A percentile compares a stretch with the other conserved stretches of the same genome.
phyloP scores from a whole-genome alignment of 2,113 vertebrate genomes.

The Cavia aperea region DNA sequence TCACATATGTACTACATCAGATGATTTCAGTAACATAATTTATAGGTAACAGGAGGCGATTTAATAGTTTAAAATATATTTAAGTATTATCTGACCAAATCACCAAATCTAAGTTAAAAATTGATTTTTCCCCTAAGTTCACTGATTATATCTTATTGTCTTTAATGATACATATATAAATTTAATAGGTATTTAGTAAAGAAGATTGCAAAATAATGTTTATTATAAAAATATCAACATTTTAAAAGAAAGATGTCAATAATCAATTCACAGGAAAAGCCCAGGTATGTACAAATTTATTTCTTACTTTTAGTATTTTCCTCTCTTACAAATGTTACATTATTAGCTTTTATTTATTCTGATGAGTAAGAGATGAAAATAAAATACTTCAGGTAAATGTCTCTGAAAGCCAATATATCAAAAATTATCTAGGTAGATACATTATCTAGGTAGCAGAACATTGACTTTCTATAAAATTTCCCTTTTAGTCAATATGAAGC shows the following conservation, averaged over 20 bases:
- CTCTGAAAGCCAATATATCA: neutral
- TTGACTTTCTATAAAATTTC: neutral
- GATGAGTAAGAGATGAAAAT: neutral
- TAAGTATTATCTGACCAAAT: neutral
- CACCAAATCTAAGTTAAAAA: neutral
- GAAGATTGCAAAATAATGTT: neutral
- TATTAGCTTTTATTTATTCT: neutral
- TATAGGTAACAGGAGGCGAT: too few relatives aligned
- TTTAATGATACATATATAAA: neutral
- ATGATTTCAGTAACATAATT: neutral
- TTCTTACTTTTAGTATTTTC: neutral
- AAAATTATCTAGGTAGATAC: neutral
- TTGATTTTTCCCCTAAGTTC: neutral
- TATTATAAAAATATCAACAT: neutral
- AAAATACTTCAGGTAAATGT: neutral
- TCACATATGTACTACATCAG: neutral
- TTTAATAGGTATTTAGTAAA: constrained; percentile 4
- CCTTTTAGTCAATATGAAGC: neutral
- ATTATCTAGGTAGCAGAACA: neutral
- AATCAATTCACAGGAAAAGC: neutral
- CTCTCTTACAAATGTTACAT: neutral
- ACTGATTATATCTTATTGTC: neutral
- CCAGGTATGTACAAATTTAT: neutral
- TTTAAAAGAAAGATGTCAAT: neutral
- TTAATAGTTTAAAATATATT: too few relatives aligned